Evolutionary conservation across 1,140 invertebrate genomes (phyloP), one percentile per base, ranked within the genome.

Genomic region (Diabrotica virgifera): DNA sequence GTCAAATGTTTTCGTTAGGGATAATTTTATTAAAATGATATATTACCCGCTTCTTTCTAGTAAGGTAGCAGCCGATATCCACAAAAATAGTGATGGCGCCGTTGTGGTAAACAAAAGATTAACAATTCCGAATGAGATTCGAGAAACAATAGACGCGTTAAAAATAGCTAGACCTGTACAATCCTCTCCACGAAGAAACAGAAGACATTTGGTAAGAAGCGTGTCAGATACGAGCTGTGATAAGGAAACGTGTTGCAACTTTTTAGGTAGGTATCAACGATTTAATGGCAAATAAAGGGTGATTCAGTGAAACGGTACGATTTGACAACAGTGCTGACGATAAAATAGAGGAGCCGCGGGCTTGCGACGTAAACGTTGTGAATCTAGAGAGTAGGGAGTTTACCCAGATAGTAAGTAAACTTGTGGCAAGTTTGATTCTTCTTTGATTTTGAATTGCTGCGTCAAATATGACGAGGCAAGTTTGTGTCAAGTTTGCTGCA

Each of bases 191-290:
- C 37, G 40, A 6, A 59, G 50, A 38, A 59, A 59, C 50, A n/a
- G 24, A 14, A 51, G 58, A 51, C 36, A 50, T 50, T 13, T 59
- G 24, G 12, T 59, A n/a, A 46, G 58, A 7, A 59, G 58, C 13
- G 14, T 59, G 0, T 59, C 58, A 13, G 58, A 59, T 59, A 59
- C 58, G 8, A 59, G 58, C 50, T 59, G 58, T 35, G 58, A 59
- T 59, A 59, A 59, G 24, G 58, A 59, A 50, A 59, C 58, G 8
- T 59, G 40, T 37, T 59, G 58, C 35, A 59, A 59, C 50, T 59
- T 59, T 14, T 14, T 59, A 51, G 58, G 58, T 59, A 51, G n/a
- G n/a, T n/a, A n/a, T n/a, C n/a, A n/a, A n/a, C n/a, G n/a, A n/a
- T n/a, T n/a, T 8, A 38, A 46, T 59, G 40, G 40, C 40, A 46